These are phyloP conservation scores for Anarhynchus alexandrinus DNA, from an alignment of 2,113 vertebrate genomes.

Conservation along the genomic window DNA sequence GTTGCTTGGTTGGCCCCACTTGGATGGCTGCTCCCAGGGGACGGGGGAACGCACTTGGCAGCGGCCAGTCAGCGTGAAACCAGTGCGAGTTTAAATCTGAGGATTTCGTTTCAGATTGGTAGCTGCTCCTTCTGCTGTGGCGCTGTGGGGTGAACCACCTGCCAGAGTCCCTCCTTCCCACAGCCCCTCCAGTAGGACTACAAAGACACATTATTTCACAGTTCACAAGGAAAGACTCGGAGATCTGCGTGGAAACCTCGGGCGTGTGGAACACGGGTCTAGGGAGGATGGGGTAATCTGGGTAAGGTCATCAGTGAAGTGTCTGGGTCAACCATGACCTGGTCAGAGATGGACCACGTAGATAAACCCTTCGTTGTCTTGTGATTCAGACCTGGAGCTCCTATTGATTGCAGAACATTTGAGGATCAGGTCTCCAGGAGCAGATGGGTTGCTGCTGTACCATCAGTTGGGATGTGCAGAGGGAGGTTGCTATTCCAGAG, in stretches of 20 bases:
- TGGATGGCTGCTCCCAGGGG: neutral
- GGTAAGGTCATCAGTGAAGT: neutral
- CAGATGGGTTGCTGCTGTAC: neutral
- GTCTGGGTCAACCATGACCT: neutral
- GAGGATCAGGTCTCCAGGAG: neutral
- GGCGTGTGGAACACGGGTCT: neutral
- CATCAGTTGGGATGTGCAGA: neutral
- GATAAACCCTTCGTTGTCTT: neutral
- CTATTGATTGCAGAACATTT: neutral
- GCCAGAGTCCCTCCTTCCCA: neutral
- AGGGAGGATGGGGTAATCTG: neutral
- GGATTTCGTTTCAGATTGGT: no score
- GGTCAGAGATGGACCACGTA: neutral
- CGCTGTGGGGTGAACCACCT: neutral
- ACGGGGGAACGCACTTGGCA: neutral
- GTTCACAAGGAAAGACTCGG: neutral
- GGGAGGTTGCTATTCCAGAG: neutral
- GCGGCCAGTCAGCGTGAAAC: neutral
- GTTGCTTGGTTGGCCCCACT: fast-evolving
- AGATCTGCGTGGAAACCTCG: neutral
- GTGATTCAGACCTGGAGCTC: neutral
- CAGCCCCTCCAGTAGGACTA: neutral
- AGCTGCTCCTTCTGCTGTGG: neutral
- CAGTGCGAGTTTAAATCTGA: neutral
- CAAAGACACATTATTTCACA: neutral